Conservation (phyloP, 2,113 vertebrate species). For the Acrocephalus kingi region DNA sequence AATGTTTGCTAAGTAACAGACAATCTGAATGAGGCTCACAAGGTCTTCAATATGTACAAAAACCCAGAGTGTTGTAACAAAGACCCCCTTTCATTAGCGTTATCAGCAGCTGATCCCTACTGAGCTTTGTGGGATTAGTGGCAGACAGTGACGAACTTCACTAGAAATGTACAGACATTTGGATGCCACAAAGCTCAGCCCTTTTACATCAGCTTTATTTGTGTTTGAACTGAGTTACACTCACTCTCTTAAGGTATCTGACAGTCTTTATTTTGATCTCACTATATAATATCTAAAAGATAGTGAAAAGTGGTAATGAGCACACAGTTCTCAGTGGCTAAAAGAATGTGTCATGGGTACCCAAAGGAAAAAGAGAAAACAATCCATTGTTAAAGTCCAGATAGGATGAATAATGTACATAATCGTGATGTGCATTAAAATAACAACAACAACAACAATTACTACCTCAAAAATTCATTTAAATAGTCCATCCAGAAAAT, state of each 20-base stretch:
- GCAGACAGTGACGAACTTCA: constrained; percentile 49
- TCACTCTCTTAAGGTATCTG: not conserved
- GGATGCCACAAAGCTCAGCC: not conserved
- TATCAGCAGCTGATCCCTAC: constrained; percentile 47
- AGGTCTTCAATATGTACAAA: constrained; percentile 19
- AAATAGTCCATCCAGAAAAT: not conserved
- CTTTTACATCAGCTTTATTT: not conserved
- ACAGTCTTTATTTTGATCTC: not conserved
- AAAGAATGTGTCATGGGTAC: not conserved
- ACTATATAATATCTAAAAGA: not conserved
- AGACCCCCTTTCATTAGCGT: constrained; percentile 23
- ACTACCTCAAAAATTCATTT: not conserved
- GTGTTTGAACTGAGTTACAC: not conserved
- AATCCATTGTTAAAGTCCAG: not conserved
- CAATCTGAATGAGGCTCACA: not conserved
- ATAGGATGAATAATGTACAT: not conserved
- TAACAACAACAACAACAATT: not conserved
- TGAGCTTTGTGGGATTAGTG: constrained; percentile 39
- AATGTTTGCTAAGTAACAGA: constrained; percentile 22
- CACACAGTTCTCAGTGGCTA: not conserved
- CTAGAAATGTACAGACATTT: constrained; percentile 31
- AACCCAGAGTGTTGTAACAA: not conserved
- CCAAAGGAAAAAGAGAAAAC: not conserved
- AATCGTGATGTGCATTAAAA: not conserved
- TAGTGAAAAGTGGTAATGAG: not conserved